Base-by-base conservation (phyloP, 2,797 vertebrate genomes). In the Gila robusta region DNA sequence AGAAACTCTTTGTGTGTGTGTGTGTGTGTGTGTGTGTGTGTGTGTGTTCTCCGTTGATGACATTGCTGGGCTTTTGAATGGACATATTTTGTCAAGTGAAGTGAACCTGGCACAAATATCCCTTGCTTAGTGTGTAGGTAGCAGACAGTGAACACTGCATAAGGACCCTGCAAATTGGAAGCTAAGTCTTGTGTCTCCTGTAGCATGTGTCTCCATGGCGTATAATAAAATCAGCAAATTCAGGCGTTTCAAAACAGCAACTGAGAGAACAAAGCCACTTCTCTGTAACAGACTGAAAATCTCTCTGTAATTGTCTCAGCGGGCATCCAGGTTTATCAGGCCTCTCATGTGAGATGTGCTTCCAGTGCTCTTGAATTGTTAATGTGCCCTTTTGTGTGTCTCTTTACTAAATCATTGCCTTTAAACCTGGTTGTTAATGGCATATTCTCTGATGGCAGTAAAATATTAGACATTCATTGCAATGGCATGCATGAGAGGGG, bases 291-390 rank as follows among this genome's bases (percentile, higher is more conserved):
- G 5, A 32, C 26, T 6, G 35, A 66, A 9, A 21, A 28, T 35
- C 39, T 26, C 64, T 69, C n/a, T 28, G 14, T 70, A 69, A 79
- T 28, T 79, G 37, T 26, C 19, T n/a, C 17, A 8, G 41, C 2
- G 6, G 3, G 9, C 21, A 9, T 28, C 32, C 82, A 56, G 62
- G 62, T 67, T 66, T 44, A 56, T 35, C 70, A 28, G 21, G 19
- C 41, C 71, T 32, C 56, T 79, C 52, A 19, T 62, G n/a, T 32
- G 56, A 81, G 54, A 64, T 73, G 70, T 87, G 54, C 83, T 79
- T n/a, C n/a, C n/a, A n/a, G n/a, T n/a, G n/a, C 1, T 1, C 88
- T 88, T 94, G 88, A 94, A 94, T 94, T 92, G 78, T 93, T 94
- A 93, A 94, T 94, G 92, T 92, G 90, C 89, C 91, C 93, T 93